phyloP scores from a whole-genome alignment of 2,797 vertebrate genomes.

The Microctenopoma steveboyesi region DNA sequence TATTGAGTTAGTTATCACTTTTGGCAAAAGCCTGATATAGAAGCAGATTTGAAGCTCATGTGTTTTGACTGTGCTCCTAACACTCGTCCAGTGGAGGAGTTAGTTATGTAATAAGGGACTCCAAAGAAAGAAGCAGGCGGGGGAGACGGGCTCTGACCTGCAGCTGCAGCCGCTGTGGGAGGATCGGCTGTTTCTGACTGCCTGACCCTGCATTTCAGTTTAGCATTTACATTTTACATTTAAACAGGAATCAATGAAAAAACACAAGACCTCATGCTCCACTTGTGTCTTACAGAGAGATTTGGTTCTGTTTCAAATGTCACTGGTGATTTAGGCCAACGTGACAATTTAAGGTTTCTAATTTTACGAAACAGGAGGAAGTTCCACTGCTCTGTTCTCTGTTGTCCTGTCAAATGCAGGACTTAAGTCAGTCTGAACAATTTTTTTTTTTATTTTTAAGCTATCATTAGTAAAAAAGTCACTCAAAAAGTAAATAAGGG shows the following conservation, averaged over 20 bases:
- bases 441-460: too few relatives aligned
- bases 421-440: too few relatives aligned
- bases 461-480: too few relatives aligned
- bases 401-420: too few relatives aligned
- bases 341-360: not conserved
- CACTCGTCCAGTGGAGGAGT: conserved; percentile 32
- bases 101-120: conserved; percentile 51
- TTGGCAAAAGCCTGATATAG: not conserved
- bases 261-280: not conserved
- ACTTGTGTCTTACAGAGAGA: not conserved
- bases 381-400: too few relatives aligned
- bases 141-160: conserved; percentile 48
- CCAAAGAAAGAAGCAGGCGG: conserved; percentile 25
- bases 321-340: too few relatives aligned
- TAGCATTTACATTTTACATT: not conserved
- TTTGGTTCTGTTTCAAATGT: not conserved
- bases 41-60: conserved; percentile 22
- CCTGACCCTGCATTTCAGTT: conserved; percentile 7
- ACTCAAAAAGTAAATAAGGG: too few relatives aligned
- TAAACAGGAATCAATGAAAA: not conserved
- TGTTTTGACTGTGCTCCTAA: conserved; percentile 36
- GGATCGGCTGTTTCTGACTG: conserved; percentile 18
- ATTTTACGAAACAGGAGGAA: too few relatives aligned
- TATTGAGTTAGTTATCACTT: not conserved
- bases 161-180: conserved; percentile 59